Evolutionary conservation across 2,797 vertebrate genomes (phyloP), one percentile per base, ranked within the genome.

Genomic region (Xenopus petersii): DNA sequence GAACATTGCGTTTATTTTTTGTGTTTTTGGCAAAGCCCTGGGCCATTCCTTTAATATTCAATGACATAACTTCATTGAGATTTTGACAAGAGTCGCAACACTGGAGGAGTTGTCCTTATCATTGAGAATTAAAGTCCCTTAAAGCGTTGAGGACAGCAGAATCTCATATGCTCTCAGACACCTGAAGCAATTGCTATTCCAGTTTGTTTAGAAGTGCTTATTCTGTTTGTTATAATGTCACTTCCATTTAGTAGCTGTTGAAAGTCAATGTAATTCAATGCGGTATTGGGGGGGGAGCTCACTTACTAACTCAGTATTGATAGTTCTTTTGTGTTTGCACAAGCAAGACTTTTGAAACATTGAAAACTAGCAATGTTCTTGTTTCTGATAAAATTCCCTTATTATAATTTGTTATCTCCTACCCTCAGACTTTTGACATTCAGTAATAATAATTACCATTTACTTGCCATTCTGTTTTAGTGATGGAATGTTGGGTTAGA

Each of bases 111-210:
- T 91, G 85, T 91, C 89, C 90, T 91, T 91, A 93, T 89, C 87
- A 87, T 80, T 86, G 90, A 89, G 92, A 91, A 93, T 92, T 91
- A 92, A 91, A 90, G 86, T 83, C 82, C 81, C 87, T 79, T 85
- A 92, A 92, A 93, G 84, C 86, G 87, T 91, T 90, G 90, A 92
- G 87, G 90, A 87, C 87, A 89, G 90, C 90, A 92, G 84, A 91
- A 91, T 86, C 86, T 87, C 85, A 84, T 51, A 51, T 88, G 86
- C 84, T 91, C 88, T 84, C 80, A 64, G 49, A 86, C 83, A 89
- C 86, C 86, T 81, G 81, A 88, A 89, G 87, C 87, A 87, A 91
- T 91, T 90, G 88, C 86, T 90, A 91, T 91, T 91, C 88, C 83
- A 87, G 87, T 92, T 91, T 89, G 89, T 90, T 88, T 88, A 85